phyloP scores from a whole-genome alignment of 2,113 vertebrate species.

The Labeo catla region DNA sequence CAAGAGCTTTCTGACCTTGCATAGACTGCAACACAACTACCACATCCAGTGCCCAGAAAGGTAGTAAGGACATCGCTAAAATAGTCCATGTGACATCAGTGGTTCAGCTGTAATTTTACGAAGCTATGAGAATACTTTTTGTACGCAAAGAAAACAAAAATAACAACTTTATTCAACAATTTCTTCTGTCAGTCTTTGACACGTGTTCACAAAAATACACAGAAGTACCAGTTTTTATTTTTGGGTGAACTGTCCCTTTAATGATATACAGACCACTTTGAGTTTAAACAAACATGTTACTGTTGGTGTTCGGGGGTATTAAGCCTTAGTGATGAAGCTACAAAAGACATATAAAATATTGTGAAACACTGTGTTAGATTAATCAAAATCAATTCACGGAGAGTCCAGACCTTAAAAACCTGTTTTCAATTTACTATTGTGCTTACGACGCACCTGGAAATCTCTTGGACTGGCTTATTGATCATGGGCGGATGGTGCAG shows the following conservation, averaged over 20 bases:
- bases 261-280: not conserved
- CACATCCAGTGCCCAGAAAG: no score
- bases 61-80: no score
- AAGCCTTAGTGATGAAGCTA: not conserved
- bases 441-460: slow-evolving; percentile 8
- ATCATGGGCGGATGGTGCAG: not conserved
- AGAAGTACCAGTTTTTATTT: no score
- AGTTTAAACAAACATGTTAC: not conserved
- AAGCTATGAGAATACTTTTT: no score
- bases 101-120: no score
- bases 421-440: not conserved
- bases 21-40: no score
- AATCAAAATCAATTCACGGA: not conserved
- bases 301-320: not conserved
- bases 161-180: no score
- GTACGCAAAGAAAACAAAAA: no score
- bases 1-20: no score
- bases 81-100: no score
- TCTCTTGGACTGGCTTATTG: slow-evolving; percentile 14
- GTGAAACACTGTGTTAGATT: not conserved
- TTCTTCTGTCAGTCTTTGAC: no score
- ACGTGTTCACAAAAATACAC: no score
- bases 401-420: not conserved
- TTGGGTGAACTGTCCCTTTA: not conserved
- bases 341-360: not conserved